These are phyloP conservation scores for Tympanuchus pallidicinctus DNA, from an alignment of 2,113 vertebrate genomes.

Conservation along the genomic window DNA sequence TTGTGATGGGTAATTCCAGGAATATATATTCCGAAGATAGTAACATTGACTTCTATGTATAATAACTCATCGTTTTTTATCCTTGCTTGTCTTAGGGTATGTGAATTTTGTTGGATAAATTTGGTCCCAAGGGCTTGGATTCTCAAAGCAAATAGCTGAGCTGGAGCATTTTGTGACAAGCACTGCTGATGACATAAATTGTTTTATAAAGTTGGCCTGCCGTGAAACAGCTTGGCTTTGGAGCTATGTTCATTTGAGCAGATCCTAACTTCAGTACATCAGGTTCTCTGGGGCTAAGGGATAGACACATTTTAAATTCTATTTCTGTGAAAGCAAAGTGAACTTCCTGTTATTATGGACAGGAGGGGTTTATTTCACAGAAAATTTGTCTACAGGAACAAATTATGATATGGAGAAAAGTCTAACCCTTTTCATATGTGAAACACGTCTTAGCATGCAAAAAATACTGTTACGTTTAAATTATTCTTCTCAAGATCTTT, in stretches of 20 bases:
- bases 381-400: background rate
- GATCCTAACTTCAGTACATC: background rate
- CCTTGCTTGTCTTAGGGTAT: background rate
- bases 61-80: background rate
- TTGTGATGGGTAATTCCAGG: background rate
- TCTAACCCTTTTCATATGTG: background rate
- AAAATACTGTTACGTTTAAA: background rate
- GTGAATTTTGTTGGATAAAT: background rate
- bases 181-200: slow-evolving; percentile 24
- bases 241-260: background rate
- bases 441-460: background rate
- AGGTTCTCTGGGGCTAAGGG: background rate
- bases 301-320: slow-evolving; percentile 21
- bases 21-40: background rate
- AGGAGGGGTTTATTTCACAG: background rate
- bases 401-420: background rate
- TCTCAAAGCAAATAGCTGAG: background rate
- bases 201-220: slow-evolving; percentile 35
- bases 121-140: background rate
- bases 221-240: slow-evolving; percentile 15
- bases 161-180: background rate
- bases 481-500: slow-evolving; percentile 13
- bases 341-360: background rate
- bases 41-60: background rate
- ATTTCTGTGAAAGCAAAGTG: background rate